Base-by-base conservation (phyloP, 2,888 invertebrate genomes). In the Ectemnius cavifrons region DNA sequence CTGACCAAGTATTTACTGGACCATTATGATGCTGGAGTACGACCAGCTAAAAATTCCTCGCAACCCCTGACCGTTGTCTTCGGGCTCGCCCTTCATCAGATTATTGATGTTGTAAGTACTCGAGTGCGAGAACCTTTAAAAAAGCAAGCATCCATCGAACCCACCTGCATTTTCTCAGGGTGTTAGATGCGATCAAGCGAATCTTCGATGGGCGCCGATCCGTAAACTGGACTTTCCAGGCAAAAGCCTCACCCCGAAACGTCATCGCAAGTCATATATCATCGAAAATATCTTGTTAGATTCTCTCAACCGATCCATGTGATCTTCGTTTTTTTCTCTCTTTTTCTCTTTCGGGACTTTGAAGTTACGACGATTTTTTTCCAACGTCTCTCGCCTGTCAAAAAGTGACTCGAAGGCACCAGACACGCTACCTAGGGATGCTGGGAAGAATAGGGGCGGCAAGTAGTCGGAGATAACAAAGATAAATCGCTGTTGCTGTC, bases 21-120 rank as follows among this genome's bases (percentile, higher is more conserved):
- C 83, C 93, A 93, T 86, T 97, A 97, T 91, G 96, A 96, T 87
- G 93, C 95, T 8, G 95, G 95, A 0, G 95, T 95, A 52, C 92
- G 96, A 52, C 96, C 97, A 0, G 95, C 95, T 4, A 93, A 94
- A 86, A 95, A 96, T 91, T 95, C 96, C 52, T 94, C 95, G 0
- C 93, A 94, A 73, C 95, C 96, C 0, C 93, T 96, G 23, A 93
- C 94, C 74, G 96, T 96, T 85, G 95, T 95, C 71, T 96, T 96
- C 86, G 96, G 96, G 2, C 94, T 96, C 47, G 95, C 96, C 0
- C 92, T 97, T 73, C 96, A 96, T 91, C 96, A 96, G 86, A 96
- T 97, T 79, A 96, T 96, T 81, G 96, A 97, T 88, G 96, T 97
- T 90, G 96, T 96, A 92, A 94, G 94, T 93, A 58, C 0, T 14